phyloP scores from a whole-genome alignment of 2,888 invertebrate species.

The Macropis europaea region DNA sequence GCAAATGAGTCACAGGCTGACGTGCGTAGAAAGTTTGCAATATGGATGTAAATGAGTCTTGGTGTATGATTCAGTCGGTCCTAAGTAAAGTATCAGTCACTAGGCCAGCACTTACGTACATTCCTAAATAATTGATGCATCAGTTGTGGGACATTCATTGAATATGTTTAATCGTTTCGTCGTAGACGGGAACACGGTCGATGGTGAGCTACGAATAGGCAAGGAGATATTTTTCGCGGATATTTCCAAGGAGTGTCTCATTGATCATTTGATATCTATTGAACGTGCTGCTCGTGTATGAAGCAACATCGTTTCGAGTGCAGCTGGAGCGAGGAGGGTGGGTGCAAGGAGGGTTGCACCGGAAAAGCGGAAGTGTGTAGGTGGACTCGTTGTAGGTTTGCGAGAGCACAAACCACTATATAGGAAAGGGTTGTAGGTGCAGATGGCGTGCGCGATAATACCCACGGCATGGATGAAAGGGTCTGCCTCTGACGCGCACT shows the following conservation, averaged over 20 bases:
- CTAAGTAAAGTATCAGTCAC: no score
- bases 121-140: neutral
- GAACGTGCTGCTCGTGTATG: slow-evolving; percentile 35
- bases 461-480: slow-evolving; percentile 57
- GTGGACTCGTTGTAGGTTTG: slow-evolving; percentile 20
- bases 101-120: no score
- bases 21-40: no score
- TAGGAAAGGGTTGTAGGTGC: slow-evolving; percentile 51
- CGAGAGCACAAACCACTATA: slow-evolving; percentile 18
- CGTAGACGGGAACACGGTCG: neutral
- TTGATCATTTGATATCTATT: slow-evolving; percentile 49
- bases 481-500: slow-evolving; percentile 57
- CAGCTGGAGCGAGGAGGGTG: neutral
- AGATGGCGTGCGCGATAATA: slow-evolving; percentile 62
- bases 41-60: no score
- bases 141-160: neutral
- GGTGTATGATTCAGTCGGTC: no score
- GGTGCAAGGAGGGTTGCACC: slow-evolving; percentile 28
- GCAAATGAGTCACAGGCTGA: no score
- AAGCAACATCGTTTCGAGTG: slow-evolving; percentile 42
- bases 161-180: slow-evolving; percentile 3
- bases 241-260: slow-evolving; percentile 36
- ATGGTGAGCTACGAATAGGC: neutral
- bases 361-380: slow-evolving; percentile 32
- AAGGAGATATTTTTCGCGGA: slow-evolving; percentile 27